phyloP scores from a whole-genome alignment of 2,888 invertebrate species.

The Drosophila nigricruria region DNA sequence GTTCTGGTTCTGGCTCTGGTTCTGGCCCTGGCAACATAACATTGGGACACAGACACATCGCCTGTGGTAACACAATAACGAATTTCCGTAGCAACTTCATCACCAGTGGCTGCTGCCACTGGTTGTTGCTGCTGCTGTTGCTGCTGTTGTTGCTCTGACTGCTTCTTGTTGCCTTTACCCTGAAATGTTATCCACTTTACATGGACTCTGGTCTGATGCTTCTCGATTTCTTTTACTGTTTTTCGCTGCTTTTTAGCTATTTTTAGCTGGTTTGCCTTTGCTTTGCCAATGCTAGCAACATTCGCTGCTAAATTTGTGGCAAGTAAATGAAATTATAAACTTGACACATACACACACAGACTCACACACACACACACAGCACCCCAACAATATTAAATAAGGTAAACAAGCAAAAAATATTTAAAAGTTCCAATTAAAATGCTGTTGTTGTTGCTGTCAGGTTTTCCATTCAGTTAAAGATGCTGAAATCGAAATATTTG shows the following conservation, averaged over 20 bases:
- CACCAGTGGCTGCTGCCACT: conserved; percentile 42
- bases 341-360: conserved; percentile 8
- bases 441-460: neutral
- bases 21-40: conserved; percentile 57
- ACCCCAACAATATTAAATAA: conserved; percentile 1
- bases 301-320: conserved; percentile 35
- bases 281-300: conserved; percentile 14
- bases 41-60: conserved; percentile 80
- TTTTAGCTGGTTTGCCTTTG: conserved; percentile 19
- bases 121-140: conserved; percentile 24
- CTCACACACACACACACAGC: neutral
- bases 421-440: conserved; percentile 22
- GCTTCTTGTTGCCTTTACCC: conserved; percentile 44
- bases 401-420: conserved; percentile 16
- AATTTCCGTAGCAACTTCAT: conserved; percentile 83
- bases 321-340: conserved; percentile 67
- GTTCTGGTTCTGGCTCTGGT: conserved; percentile 20
- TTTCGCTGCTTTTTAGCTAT: conserved; percentile 20
- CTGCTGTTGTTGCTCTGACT: conserved; percentile 23
- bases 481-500: conserved; percentile 23
- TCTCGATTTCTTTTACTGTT: conserved; percentile 49
- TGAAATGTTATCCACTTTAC: conserved; percentile 77
- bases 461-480: neutral
- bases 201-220: conserved; percentile 54
- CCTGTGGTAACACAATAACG: conserved; percentile 84